phyloP scores from a whole-genome alignment of 2,113 vertebrate genomes.

The Setophaga coronata region DNA sequence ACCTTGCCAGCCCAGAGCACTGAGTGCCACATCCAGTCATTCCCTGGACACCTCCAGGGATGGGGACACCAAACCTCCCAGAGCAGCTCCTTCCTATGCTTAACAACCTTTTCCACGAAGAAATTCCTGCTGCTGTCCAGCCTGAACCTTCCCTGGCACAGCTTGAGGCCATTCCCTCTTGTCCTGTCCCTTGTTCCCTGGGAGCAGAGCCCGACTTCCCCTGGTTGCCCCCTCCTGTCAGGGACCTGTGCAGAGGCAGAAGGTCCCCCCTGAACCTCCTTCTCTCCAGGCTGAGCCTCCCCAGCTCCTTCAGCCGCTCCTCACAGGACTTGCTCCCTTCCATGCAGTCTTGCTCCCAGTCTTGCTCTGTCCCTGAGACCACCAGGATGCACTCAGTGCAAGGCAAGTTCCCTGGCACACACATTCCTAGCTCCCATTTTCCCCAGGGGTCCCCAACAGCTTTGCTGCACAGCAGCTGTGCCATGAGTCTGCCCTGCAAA shows the following conservation, averaged over 20 bases:
- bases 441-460: background rate
- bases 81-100: background rate
- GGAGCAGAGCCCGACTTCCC: rapidly evolving
- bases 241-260: background rate
- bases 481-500: background rate
- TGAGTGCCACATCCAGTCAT: background rate
- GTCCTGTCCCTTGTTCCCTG: background rate
- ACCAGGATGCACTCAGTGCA: background rate
- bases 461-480: background rate
- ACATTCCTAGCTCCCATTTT: background rate
- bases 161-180: background rate
- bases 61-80: background rate
- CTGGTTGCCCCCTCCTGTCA: rapidly evolving
- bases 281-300: background rate
- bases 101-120: background rate
- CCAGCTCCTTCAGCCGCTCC: background rate
- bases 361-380: background rate
- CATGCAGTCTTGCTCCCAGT: background rate
- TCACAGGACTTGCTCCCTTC: background rate
- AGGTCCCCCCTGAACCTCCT: background rate
- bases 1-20: background rate
- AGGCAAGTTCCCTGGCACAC: background rate
- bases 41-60: background rate
- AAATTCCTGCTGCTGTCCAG: background rate
- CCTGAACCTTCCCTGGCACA: background rate